Base-by-base conservation (phyloP, 1,140 invertebrate species). In the Drosophila virilis region DNA sequence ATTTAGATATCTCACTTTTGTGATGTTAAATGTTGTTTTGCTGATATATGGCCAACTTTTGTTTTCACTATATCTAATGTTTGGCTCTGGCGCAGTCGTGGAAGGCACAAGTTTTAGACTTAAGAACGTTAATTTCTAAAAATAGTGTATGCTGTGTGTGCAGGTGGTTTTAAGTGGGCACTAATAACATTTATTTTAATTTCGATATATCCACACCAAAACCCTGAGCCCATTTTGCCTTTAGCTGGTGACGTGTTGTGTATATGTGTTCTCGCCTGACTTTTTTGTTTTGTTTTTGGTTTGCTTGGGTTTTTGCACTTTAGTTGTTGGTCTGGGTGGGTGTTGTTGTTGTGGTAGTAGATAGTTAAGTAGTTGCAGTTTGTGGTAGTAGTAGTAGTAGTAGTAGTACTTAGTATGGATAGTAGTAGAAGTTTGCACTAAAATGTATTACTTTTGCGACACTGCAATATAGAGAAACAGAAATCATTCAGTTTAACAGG, bases 391-490 rank as follows among this genome's bases (percentile, higher is more conserved):
- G 67, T 71, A 60, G 64, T 72, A 71, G 64, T 74, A 67, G 64
- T 74, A 67, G 60, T 64, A 72, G 64, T 74, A 67, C 58, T 73
- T 73, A 73, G 70, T 73, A 73, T 73, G 64, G 70, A 73, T 65
- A 71, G 67, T 71, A 64, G 68, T 72, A 68, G 59, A 62, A 64
- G 46, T 54, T 71, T 54, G 67, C 66, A 74, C 77, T 77, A 61
- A 84, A 74, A 80, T 89, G 77, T 78, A 65, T 91, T 91, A 91
- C 71, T 91, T 91, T 91, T 91, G 70, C 78, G 78, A 91, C 83
- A 85, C 89, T 91, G 89, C 84, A 91, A 90, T 40, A 90, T 90
- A 91, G 76, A 90, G 78, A 85, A 79, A 78, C 80, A 88, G 83
- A 86, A 74, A 67, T 68, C 64, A 85, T 80, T 77, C 65, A 77